These are phyloP conservation scores for Hippopotamus amphibius DNA, from an alignment of 2,113 vertebrate genomes.

Conservation along the genomic window DNA sequence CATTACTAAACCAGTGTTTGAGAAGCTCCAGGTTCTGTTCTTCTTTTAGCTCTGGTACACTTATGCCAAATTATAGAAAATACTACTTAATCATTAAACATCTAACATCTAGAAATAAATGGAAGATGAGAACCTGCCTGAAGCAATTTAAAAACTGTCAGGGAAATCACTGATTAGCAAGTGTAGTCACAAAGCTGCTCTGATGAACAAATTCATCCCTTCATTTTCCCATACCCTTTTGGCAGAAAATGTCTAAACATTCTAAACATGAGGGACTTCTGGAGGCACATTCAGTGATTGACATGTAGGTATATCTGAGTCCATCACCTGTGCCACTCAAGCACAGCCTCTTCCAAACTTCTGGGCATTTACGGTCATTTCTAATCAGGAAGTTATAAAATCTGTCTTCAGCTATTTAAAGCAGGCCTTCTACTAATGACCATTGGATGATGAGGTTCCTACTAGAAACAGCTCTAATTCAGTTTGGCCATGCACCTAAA, in stretches of 20 bases:
- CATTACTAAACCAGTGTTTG: neutral
- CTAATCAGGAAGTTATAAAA: neutral
- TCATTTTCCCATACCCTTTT: neutral
- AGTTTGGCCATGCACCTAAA: neutral
- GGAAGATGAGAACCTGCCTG: conserved; percentile 45
- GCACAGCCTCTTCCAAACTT: neutral
- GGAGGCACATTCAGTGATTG: neutral
- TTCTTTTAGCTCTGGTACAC: conserved; percentile 26
- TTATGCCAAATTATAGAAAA: conserved; percentile 65
- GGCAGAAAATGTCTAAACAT: neutral
- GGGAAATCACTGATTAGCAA: conserved; percentile 69
- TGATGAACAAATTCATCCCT: neutral
- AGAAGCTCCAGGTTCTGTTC: neutral
- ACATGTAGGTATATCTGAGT: neutral
- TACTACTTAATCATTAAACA: conserved; percentile 70
- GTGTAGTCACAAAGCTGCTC: conserved; percentile 50
- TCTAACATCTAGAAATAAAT: conserved; percentile 62
- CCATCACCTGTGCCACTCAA: neutral
- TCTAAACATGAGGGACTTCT: neutral
- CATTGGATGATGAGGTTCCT: neutral
- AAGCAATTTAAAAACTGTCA: conserved; percentile 77
- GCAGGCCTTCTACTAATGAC: neutral
- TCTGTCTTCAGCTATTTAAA: neutral
- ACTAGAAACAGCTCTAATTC: neutral
- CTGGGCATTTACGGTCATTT: neutral